These are phyloP conservation scores for Enteromius paludinosus DNA, from an alignment of 2,797 vertebrate species.

Conservation along the genomic window DNA sequence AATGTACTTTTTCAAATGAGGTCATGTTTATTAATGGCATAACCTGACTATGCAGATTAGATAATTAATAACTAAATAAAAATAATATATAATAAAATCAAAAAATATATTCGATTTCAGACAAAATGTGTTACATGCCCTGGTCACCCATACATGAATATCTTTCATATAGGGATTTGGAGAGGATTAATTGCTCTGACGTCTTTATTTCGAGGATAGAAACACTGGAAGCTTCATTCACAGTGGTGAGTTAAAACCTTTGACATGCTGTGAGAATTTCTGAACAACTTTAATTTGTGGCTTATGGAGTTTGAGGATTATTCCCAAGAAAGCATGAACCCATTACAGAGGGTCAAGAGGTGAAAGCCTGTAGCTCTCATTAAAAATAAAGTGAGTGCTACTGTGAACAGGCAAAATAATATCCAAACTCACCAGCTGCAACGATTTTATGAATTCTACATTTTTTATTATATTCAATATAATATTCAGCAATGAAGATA, in stretches of 20 bases:
- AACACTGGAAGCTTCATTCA: not conserved
- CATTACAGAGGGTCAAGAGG: constrained; percentile 13
- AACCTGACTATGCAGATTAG: not conserved
- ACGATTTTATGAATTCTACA: not conserved
- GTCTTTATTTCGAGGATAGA: constrained; percentile 6
- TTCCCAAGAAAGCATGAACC: constrained; percentile 8
- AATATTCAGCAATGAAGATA: not conserved
- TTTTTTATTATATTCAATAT: not conserved
- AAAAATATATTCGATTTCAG: not conserved
- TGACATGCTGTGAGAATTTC: constrained; percentile 3
- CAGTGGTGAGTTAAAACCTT: not conserved
- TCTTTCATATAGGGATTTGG: not conserved
- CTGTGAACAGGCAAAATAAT: not conserved
- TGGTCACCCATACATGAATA: not conserved
- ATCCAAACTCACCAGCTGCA: not conserved
- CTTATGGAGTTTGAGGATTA: constrained; percentile 14
- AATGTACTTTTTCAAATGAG: not conserved
- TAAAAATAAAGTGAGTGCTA: not conserved
- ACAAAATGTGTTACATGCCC: not conserved
- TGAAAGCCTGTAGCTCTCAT: constrained; percentile 30
- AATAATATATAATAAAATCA: not conserved
- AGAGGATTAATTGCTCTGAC: not conserved
- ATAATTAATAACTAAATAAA: not conserved
- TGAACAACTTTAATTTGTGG: constrained; percentile 23
- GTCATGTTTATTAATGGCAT: not conserved